Evolutionary conservation across 2,888 invertebrate species (phyloP).

Genomic region (Stenodema calcarata): DNA sequence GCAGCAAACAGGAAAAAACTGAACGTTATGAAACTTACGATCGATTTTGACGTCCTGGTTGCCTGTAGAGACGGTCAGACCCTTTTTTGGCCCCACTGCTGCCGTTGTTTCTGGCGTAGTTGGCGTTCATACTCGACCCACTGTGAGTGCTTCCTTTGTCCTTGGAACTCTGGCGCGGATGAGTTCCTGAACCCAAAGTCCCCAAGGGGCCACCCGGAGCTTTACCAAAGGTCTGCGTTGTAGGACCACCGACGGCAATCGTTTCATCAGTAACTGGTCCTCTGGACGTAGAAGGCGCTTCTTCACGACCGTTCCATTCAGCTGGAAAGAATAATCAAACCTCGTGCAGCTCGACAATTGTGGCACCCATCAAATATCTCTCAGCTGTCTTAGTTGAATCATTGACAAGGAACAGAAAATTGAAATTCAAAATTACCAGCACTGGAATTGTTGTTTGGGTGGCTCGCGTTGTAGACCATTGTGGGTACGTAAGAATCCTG

Average conservation of each 20-base stretch:
- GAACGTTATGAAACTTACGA: slow-evolving; percentile 6
- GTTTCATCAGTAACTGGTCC: neutral
- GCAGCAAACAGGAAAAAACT: too few relatives aligned
- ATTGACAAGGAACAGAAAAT: too few relatives aligned
- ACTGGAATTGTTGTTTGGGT: slow-evolving; percentile 15
- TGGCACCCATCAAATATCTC: too few relatives aligned
- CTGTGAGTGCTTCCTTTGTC: neutral
- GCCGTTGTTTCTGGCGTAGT: neutral
- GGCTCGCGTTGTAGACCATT: slow-evolving; percentile 26
- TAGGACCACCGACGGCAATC: slow-evolving; percentile 31
- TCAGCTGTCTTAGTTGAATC: too few relatives aligned
- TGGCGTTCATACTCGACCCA: neutral
- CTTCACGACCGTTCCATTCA: neutral
- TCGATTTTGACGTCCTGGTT: slow-evolving; percentile 17
- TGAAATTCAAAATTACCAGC: neutral
- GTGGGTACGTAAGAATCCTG: slow-evolving; percentile 11
- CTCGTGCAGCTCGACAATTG: too few relatives aligned
- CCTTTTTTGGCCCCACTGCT: slow-evolving; percentile 1
- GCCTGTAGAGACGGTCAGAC: slow-evolving; percentile 23
- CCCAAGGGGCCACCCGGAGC: slow-evolving; percentile 36
- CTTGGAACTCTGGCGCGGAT: slow-evolving; percentile 30
- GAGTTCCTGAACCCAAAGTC: slow-evolving; percentile 13
- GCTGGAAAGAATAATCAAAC: neutral
- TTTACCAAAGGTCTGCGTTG: slow-evolving; percentile 35
- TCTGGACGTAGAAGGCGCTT: neutral